A percentile compares a stretch with the other conserved stretches of the same genome.
Evolutionary conservation across 2,888 invertebrate genomes (phyloP).

Genomic region (Cryptops parisi): DNA sequence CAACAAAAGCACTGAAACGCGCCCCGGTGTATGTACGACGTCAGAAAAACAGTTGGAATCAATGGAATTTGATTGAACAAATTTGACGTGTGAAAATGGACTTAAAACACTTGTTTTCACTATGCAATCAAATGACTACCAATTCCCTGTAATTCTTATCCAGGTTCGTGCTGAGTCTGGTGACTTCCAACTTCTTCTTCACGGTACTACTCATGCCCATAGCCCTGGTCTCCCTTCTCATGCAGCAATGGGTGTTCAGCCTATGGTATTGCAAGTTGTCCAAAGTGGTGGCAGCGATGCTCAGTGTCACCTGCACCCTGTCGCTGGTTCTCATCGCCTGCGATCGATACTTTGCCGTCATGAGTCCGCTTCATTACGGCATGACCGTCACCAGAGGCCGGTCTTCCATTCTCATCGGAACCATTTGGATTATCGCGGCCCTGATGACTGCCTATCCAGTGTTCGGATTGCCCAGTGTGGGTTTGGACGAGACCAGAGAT

Average conservation of each 20-base stretch:
- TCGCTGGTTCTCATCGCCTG: slow-evolving; percentile 47
- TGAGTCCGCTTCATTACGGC: slow-evolving; percentile 48
- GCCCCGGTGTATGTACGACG: too few species aligned
- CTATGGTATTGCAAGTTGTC: slow-evolving; percentile 37
- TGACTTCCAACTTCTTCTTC: slow-evolving; percentile 36
- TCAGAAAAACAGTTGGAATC: too few species aligned
- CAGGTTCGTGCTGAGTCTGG: slow-evolving; percentile 42
- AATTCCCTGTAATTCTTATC: slow-evolving; percentile 5
- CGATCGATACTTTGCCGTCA: slow-evolving; percentile 50
- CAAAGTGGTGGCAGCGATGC: slow-evolving; percentile 46
- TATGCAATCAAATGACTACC: background rate
- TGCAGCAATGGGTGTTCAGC: slow-evolving; percentile 25
- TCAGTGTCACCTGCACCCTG: slow-evolving; percentile 43
- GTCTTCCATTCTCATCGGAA: slow-evolving; percentile 32
- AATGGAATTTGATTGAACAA: too few species aligned
- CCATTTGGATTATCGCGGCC: slow-evolving; percentile 33
- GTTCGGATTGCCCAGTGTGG: slow-evolving; percentile 26
- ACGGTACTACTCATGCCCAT: slow-evolving; percentile 35
- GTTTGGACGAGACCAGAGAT: slow-evolving; percentile 24
- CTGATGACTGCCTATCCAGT: slow-evolving; percentile 32
- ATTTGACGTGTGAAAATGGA: too few species aligned
- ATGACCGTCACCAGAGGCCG: slow-evolving; percentile 37
- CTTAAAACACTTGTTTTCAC: too few species aligned
- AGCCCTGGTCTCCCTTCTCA: slow-evolving; percentile 30
- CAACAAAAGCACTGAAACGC: too few species aligned